Conservation (phyloP, 2,113 vertebrate species). For the Philantomba maxwellii region DNA sequence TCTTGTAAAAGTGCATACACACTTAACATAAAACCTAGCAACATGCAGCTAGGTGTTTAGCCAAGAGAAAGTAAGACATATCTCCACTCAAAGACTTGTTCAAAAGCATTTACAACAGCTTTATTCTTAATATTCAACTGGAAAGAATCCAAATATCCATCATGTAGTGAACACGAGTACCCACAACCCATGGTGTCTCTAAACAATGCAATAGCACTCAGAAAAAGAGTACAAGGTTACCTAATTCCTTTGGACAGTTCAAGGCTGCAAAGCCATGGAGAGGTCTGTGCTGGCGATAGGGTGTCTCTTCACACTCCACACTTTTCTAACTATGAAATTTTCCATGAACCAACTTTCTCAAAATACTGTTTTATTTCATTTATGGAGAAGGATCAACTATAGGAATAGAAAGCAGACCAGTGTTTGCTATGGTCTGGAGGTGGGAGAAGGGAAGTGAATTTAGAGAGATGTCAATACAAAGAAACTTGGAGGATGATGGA, state of each 20-base stretch:
- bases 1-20: neutral
- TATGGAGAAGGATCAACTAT: neutral
- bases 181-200: neutral
- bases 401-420: neutral
- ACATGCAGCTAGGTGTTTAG: neutral
- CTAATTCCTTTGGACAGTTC: neutral
- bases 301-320: neutral
- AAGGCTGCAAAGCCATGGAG: neutral
- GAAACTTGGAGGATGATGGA: neutral
- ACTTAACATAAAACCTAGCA: neutral
- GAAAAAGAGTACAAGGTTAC: neutral
- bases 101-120: neutral
- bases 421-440: neutral
- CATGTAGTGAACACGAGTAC: neutral
- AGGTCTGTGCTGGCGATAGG: neutral
- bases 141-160: neutral
- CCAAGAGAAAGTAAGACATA: neutral
- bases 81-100: neutral
- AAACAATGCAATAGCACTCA: neutral
- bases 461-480: neutral
- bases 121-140: neutral
- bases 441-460: neutral
- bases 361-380: neutral
- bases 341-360: neutral
- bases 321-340: neutral